Evolutionary conservation across 2,888 invertebrate genomes (phyloP), one percentile per base, ranked within the genome.

Genomic region (Pegoplata infirma): DNA sequence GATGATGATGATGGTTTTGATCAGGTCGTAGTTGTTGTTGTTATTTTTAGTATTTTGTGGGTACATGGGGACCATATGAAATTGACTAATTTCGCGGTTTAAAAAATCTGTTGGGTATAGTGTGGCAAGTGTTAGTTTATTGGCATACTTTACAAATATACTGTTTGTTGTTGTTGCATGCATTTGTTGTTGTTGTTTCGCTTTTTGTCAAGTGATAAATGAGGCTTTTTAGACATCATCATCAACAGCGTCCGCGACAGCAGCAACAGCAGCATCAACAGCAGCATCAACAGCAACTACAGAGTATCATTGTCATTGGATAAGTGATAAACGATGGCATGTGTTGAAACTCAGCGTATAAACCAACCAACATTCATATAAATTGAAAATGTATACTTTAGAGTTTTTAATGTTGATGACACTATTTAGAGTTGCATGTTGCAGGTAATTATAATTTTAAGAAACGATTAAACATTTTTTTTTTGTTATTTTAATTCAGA

Each of bases 11-110:
- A 36, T 49, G 16, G 44, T 47, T 46, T 66, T 66, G 67, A 14
- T 25, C 69, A 23, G 51, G 40, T 19, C 51, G 16, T 21, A 36
- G 32, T 23, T 49, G 17, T n/a, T 75, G 19, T 23, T 36, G 12
- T 36, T 61, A 55, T 32, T 21, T 66, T 47, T 64, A 55, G 58
- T 59, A 71, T 61, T n/a, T 74, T 67, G 76, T 76, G 76, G 64
- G 73, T 64, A 73, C 73, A 64, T 69, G 61, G 51, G n/a, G 40
- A 19, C 76, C 55, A 67, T 68, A 61, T 73, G 81, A 72, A 81
- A 80, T 80, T 80, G 80, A 80, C 80, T 80, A 80, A 80, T 80
- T 80, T 75, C 77, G 77, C 80, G 76, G 75, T 72, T 67, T 67
- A 32, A 72, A 14, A 67, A 69, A 69, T 63, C 68, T 49, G 23